Percentiles rank a stretch among this genome's conserved stretches.
Evolutionary conservation across 2,113 vertebrate species (phyloP).

Genomic region (Elephantulus edwardii): DNA sequence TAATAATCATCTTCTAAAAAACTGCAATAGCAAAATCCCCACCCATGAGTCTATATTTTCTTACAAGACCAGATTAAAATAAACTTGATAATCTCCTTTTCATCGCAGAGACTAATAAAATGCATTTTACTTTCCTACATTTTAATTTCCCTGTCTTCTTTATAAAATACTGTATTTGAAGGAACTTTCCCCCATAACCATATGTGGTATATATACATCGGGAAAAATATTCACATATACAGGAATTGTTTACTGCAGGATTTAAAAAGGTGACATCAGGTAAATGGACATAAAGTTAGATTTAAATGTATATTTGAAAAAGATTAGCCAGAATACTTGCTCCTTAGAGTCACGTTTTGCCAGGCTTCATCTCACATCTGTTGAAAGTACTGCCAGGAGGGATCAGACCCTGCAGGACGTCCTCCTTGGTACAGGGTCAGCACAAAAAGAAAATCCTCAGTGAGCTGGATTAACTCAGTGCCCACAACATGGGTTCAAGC

Average conservation of each 20-base stretch:
- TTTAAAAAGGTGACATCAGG: background rate
- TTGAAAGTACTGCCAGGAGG: too few relatives aligned
- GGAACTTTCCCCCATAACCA: background rate
- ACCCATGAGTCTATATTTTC: background rate
- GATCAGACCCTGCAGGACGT: too few relatives aligned
- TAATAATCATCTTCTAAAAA: background rate
- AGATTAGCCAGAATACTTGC: too few relatives aligned
- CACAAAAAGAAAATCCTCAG: too few relatives aligned
- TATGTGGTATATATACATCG: background rate
- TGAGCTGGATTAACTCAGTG: too few relatives aligned
- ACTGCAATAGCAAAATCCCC: background rate
- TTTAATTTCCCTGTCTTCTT: conserved; percentile 12
- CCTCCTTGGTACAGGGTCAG: too few relatives aligned
- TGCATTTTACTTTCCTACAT: background rate
- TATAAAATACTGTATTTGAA: background rate
- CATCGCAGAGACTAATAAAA: background rate
- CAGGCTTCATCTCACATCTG: too few relatives aligned
- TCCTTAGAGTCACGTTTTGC: too few relatives aligned
- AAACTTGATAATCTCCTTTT: background rate
- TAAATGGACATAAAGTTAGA: background rate
- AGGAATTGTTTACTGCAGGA: background rate
- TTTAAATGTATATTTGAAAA: background rate
- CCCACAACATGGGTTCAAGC: too few relatives aligned
- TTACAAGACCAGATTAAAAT: background rate
- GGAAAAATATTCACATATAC: background rate